Base-by-base conservation (phyloP, 2,113 vertebrate species). In the Dasypus novemcinctus region DNA sequence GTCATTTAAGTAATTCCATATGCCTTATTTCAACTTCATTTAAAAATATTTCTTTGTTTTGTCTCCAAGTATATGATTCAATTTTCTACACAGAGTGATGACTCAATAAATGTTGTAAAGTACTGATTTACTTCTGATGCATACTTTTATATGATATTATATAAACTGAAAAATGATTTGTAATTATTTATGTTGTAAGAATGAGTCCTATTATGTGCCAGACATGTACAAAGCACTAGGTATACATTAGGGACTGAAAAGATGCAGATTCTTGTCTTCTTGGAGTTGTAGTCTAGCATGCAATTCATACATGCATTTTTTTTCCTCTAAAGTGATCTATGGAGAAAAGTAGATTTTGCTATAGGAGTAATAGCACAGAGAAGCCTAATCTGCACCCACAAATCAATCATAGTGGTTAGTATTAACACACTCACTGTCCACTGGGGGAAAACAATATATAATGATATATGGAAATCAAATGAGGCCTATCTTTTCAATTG, bases 41-140 rank as follows among this genome's bases (percentile, higher is more conserved):
- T 9, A 88, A 61, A 95, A 94, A 78, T 59, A 79, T n/a, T 91
- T 66, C 2, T 90, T 89, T 57, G 64, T 81, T 82, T 84, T 93
- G 41, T 66, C n/a, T 87, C 13, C 68, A 93, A 64, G 15, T 63
- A 9, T 61, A 18, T 57, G 9, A 68, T 82, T 91, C n/a, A 88
- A 21, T 91, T 68, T 74, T 82, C 33, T 49, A 33, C 33, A 64
- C 23, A 69, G 29, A 89, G 54, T 43, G 23, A 38, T 91, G n/a
- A 21, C 9, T 86, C 31, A 89, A 38, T 63, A 86, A 80, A 31
- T 89, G 21, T 23, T 27, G 17, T 29, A 63, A 61, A n/a, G 7
- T 38, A 74, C 18, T 96, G 36, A 80, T 74, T 93, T 80, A 80
- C 10, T 23, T 36, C 76, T 90, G 68, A 82, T 52, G 74, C 5